Evolutionary conservation across 2,797 vertebrate species (phyloP).

Genomic region (Phoebastria nigripes): DNA sequence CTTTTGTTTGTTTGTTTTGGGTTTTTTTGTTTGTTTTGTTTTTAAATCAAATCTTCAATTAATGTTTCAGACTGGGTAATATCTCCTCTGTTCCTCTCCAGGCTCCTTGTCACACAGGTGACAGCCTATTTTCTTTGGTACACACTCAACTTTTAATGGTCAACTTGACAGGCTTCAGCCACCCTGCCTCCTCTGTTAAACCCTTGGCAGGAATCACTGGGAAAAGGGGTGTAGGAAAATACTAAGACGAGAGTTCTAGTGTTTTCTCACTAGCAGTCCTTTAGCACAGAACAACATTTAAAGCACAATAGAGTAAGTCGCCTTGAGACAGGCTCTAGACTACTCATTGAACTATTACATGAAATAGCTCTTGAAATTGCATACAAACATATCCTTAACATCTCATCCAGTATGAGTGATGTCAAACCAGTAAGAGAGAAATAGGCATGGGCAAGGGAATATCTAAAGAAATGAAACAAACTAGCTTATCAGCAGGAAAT

Average conservation of each 20-base stretch:
- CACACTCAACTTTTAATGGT: neutral
- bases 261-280: neutral
- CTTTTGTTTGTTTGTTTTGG: neutral
- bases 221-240: neutral
- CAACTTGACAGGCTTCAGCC: neutral
- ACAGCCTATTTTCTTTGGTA: neutral
- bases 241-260: neutral
- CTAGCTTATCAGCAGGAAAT: neutral
- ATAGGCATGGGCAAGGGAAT: neutral
- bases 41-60: neutral
- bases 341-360: neutral
- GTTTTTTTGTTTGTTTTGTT: neutral
- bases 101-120: neutral
- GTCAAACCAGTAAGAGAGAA: neutral
- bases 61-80: neutral
- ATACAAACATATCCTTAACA: neutral
- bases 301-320: neutral
- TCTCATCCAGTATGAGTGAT: neutral
- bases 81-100: neutral
- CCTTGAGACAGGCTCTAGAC: neutral
- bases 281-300: neutral
- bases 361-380: neutral
- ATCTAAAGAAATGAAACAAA: neutral
- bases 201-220: neutral
- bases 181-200: neutral